Percentiles rank a stretch among this genome's conserved stretches.
Conservation (phyloP, 2,888 invertebrate genomes). For the Euphydryas editha region DNA sequence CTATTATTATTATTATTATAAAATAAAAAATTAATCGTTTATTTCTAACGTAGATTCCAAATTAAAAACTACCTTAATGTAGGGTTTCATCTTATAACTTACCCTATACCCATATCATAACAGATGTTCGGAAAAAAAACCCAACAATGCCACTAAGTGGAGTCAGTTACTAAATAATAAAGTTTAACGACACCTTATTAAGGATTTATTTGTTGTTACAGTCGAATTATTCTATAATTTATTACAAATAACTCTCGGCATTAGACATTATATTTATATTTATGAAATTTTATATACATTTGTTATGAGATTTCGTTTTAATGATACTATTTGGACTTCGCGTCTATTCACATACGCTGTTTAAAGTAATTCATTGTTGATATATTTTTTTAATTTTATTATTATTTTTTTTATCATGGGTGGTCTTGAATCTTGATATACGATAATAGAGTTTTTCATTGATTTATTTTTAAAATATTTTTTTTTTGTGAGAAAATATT, state of each 20-base stretch:
- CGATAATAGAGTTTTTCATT: background rate
- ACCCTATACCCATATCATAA: slow-evolving; percentile 53
- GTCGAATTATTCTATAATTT: slow-evolving; percentile 78
- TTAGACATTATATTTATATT: slow-evolving; percentile 51
- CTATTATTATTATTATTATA: too few species aligned
- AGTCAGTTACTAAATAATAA: slow-evolving; percentile 58
- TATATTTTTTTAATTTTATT: slow-evolving; percentile 57
- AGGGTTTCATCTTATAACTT: slow-evolving; percentile 50
- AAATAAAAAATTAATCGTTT: too few species aligned
- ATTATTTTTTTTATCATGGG: slow-evolving; percentile 52
- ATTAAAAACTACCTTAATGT: background rate
- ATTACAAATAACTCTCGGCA: slow-evolving; percentile 77
- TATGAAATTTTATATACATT: slow-evolving; percentile 57
- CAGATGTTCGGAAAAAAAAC: slow-evolving; percentile 74
- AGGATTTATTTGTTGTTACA: slow-evolving; percentile 77
- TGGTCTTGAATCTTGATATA: slow-evolving; percentile 27
- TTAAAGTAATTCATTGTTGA: slow-evolving; percentile 52
- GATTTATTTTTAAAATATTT: background rate
- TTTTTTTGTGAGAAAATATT: background rate
- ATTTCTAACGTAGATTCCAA: background rate
- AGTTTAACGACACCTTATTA: slow-evolving; percentile 71
- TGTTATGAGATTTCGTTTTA: slow-evolving; percentile 75
- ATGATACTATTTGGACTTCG: slow-evolving; percentile 51
- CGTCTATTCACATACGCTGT: slow-evolving; percentile 21
- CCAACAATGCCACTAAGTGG: slow-evolving; percentile 74